A percentile compares a stretch with the other conserved stretches of the same genome.
Conservation (phyloP, 2,113 vertebrate genomes). For the Amphiprion ocellaris region DNA sequence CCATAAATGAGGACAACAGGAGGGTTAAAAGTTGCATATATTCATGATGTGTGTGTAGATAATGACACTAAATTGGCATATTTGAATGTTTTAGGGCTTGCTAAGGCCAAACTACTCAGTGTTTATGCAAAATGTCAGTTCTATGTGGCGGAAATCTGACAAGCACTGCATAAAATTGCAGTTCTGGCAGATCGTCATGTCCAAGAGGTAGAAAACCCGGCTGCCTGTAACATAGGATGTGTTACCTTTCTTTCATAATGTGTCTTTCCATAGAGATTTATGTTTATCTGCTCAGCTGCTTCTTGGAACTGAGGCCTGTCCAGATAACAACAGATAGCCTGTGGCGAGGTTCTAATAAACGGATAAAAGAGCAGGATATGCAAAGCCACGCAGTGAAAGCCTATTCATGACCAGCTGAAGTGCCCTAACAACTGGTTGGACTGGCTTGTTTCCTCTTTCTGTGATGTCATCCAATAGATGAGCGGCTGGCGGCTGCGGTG, state of each 20-base stretch:
- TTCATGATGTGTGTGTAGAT: too few species aligned
- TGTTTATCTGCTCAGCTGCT: not conserved
- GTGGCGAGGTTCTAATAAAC: conserved; percentile 44
- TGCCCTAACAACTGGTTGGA: conserved; percentile 69
- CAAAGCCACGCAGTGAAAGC: conserved; percentile 52
- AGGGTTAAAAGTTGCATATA: too few species aligned
- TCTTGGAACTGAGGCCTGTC: conserved; percentile 9
- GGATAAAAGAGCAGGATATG: conserved; percentile 56
- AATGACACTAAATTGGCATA: too few species aligned
- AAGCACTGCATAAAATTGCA: not conserved
- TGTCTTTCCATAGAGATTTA: not conserved
- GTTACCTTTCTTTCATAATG: not conserved
- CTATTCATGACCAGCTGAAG: conserved; percentile 56
- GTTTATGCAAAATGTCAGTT: too few species aligned
- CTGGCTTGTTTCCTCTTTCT: conserved; percentile 63
- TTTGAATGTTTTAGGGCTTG: too few species aligned
- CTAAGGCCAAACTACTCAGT: too few species aligned
- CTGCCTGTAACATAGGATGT: too few species aligned
- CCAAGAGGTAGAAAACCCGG: too few species aligned
- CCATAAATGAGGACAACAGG: too few species aligned
- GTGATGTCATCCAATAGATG: conserved; percentile 90
- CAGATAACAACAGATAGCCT: conserved; percentile 43
- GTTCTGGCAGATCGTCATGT: not conserved
- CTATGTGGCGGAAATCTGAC: too few species aligned
- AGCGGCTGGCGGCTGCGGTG: conserved; percentile 86